Conservation (phyloP, 2,797 vertebrate genomes). For the Paramormyrops hopkinsi region DNA sequence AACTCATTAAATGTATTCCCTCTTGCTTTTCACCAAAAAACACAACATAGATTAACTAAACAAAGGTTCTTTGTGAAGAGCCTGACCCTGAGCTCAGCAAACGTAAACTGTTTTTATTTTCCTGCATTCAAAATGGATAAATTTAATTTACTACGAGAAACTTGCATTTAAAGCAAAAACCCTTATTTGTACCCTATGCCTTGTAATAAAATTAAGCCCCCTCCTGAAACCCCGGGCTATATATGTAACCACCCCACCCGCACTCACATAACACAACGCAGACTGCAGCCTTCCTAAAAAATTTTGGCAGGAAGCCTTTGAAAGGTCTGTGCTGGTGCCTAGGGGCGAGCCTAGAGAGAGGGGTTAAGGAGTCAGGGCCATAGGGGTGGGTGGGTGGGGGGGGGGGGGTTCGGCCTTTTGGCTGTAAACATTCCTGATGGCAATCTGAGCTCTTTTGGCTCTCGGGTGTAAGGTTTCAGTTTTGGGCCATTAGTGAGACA, state of each 20-base stretch:
- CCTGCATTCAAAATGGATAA: not conserved
- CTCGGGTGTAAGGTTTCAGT: constrained; percentile 63
- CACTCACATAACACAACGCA: not conserved
- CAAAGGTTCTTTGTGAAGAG: not conserved
- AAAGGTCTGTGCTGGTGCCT: constrained; percentile 16
- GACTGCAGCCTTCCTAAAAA: not conserved
- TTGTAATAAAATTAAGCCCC: not conserved
- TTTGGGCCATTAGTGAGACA: constrained; percentile 55
- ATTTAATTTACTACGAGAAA: not conserved
- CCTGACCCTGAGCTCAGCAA: too few species aligned
- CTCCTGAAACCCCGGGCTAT: not conserved
- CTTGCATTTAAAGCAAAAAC: not conserved
- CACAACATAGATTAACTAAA: not conserved
- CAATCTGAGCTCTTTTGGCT: constrained; percentile 55
- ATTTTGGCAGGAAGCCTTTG: not conserved
- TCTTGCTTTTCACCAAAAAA: not conserved
- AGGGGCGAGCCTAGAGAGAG: constrained; percentile 1
- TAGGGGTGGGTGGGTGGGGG: not conserved
- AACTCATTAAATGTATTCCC: not conserved
- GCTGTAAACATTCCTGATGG: constrained; percentile 62
- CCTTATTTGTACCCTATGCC: not conserved
- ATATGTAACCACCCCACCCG: not conserved
- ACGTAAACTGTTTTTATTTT: not conserved
- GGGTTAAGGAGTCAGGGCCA: constrained; percentile 29
- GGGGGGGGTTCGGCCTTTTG: not conserved